These are phyloP conservation scores for Pelochelys cantorii DNA, from an alignment of 2,797 vertebrate species.

Conservation along the genomic window DNA sequence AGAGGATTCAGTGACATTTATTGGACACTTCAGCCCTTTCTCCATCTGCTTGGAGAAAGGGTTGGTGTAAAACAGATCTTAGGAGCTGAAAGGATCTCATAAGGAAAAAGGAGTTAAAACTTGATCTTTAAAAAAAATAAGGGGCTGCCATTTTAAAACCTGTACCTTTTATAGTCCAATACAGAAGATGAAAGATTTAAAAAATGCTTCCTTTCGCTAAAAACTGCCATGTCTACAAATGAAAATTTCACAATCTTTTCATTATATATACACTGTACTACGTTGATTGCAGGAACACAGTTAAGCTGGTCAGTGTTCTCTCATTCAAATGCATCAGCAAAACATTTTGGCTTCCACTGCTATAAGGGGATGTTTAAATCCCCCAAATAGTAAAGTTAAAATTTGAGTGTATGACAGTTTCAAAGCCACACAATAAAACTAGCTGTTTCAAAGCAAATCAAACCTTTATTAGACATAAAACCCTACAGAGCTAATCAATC, in stretches of 20 bases:
- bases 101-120: not conserved
- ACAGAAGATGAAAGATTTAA: not conserved
- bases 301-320: not conserved
- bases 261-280: not conserved
- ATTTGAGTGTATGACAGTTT: not conserved
- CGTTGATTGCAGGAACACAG: not conserved
- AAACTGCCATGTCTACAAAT: not conserved
- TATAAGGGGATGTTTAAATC: not conserved
- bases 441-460: not conserved
- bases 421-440: not conserved
- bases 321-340: rapidly evolving
- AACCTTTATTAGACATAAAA: not conserved
- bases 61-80: too few species aligned
- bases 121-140: not conserved
- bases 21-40: not conserved
- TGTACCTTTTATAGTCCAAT: not conserved
- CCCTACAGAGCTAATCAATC: rapidly evolving
- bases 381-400: not conserved
- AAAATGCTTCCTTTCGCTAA: not conserved
- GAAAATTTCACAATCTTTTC: not conserved
- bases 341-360: rapidly evolving
- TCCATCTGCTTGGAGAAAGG: not conserved
- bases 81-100: too few species aligned
- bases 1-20: not conserved
- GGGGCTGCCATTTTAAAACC: not conserved